Evolutionary conservation across 1,140 invertebrate genomes (phyloP).

Genomic region (Euborellia annulipes): DNA sequence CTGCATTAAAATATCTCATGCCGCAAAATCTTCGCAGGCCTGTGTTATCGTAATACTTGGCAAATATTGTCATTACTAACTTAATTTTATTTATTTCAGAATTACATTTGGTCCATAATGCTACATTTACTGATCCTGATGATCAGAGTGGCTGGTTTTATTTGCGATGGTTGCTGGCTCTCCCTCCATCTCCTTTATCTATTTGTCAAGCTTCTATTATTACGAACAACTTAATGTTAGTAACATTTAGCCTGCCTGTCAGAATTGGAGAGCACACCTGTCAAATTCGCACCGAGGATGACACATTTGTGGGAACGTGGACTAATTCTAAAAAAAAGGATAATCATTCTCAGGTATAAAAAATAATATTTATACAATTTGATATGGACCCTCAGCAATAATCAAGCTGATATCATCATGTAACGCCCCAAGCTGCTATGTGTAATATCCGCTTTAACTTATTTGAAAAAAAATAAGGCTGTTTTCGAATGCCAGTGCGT

Average conservation of each 20-base stretch:
- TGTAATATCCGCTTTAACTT: no score
- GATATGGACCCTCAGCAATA: no score
- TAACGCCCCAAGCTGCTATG: no score
- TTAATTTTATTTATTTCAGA: slow-evolving; percentile 32
- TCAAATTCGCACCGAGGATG: neutral
- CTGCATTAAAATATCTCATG: no score
- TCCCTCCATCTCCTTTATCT: slow-evolving; percentile 13
- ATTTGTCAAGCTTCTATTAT: slow-evolving; percentile 8
- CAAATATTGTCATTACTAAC: neutral
- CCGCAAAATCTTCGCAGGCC: no score
- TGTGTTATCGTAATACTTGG: slow-evolving; percentile 6
- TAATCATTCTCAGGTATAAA: no score
- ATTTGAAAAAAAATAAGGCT: no score
- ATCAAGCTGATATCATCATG: no score
- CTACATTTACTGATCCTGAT: slow-evolving; percentile 90
- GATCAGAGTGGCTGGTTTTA: slow-evolving; percentile 98
- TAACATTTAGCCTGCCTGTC: neutral
- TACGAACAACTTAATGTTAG: neutral
- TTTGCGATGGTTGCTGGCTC: slow-evolving; percentile 78
- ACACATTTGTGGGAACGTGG: neutral
- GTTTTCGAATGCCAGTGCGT: no score
- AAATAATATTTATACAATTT: no score
- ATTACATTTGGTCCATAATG: slow-evolving; percentile 76
- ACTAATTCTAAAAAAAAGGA: neutral
- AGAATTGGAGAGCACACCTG: slow-evolving; percentile 2